phyloP scores from a whole-genome alignment of 1,140 invertebrate species.

The Nephotettix cincticeps region DNA sequence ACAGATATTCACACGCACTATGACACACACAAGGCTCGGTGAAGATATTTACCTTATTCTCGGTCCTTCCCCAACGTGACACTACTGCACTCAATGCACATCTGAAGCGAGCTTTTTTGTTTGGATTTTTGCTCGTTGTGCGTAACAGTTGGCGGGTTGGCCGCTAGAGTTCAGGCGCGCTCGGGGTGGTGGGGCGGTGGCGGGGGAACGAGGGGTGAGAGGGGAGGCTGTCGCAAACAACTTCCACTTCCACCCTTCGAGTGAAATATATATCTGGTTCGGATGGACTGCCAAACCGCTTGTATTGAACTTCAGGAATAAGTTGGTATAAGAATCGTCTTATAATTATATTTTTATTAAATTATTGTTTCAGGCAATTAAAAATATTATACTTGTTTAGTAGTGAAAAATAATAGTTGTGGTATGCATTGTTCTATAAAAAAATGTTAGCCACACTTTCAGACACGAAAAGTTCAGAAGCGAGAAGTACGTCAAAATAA shows the following conservation, averaged over 20 bases:
- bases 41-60: slow-evolving; percentile 1
- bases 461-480: too few species aligned
- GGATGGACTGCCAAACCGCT: too few species aligned
- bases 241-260: neutral
- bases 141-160: slow-evolving; percentile 1
- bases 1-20: neutral
- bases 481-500: too few species aligned
- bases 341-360: too few species aligned
- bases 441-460: too few species aligned
- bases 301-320: too few species aligned
- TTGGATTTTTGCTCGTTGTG: slow-evolving; percentile 21
- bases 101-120: slow-evolving; percentile 21
- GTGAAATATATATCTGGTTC: neutral
- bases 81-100: slow-evolving; percentile 1
- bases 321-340: too few species aligned
- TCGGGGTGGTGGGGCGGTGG: neutral
- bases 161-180: slow-evolving; percentile 5
- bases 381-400: too few species aligned
- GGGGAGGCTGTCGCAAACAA: neutral
- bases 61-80: slow-evolving; percentile 12
- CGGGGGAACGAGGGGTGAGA: neutral
- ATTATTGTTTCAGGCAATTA: too few species aligned
- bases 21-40: neutral
- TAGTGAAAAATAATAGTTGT: too few species aligned
- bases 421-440: too few species aligned